Evolutionary conservation across 2,888 invertebrate species (phyloP).

Genomic region (Anticlea derivata): DNA sequence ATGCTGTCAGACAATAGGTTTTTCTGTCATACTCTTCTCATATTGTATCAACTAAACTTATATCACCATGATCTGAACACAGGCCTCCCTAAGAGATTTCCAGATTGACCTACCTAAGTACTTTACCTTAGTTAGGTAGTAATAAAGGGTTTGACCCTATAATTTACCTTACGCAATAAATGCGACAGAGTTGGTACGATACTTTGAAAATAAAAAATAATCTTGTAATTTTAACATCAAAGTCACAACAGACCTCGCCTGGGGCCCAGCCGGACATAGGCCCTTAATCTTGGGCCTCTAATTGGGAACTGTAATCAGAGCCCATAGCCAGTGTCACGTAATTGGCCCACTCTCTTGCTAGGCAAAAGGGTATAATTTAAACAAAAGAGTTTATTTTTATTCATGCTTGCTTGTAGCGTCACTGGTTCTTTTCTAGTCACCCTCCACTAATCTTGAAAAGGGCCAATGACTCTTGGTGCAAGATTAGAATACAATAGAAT

Average conservation of each 20-base stretch:
- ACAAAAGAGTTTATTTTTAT: background rate
- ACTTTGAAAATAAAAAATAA: background rate
- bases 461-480: too few relatives aligned
- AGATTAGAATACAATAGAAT: too few relatives aligned
- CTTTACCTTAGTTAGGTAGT: too few relatives aligned
- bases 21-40: too few relatives aligned
- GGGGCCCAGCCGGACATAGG: conserved; percentile 3
- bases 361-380: conserved; percentile 7
- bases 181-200: background rate
- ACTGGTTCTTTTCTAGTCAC: too few relatives aligned
- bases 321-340: conserved; percentile 3
- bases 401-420: too few relatives aligned
- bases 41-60: too few relatives aligned
- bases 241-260: conserved; percentile 6
- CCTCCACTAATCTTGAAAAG: too few relatives aligned
- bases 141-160: background rate
- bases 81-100: too few relatives aligned
- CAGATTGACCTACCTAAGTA: too few relatives aligned
- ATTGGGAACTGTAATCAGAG: conserved; percentile 24
- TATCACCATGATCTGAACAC: too few relatives aligned
- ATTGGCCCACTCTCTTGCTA: conserved; percentile 6
- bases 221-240: conserved; percentile 23
- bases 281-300: conserved; percentile 18
- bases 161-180: background rate
- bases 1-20: too few relatives aligned